Conservation (phyloP, 1,140 invertebrate species). For the Octopus sinensis region DNA sequence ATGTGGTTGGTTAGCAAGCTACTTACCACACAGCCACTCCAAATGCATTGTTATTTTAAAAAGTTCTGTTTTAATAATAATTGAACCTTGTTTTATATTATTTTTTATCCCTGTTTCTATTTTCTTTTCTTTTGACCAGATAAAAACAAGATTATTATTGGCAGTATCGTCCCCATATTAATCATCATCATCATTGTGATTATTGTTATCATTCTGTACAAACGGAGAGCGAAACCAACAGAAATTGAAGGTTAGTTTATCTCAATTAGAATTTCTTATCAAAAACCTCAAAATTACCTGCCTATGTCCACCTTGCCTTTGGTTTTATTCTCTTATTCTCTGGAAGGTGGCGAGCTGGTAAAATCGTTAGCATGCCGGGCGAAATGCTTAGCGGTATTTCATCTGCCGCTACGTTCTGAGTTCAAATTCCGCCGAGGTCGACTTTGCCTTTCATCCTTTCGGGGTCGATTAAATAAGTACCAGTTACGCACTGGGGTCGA, state of each 20-base stretch:
- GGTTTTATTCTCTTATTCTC: background rate
- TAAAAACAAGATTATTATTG: background rate
- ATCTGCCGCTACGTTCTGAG: no score
- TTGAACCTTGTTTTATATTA: background rate
- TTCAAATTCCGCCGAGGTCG: no score
- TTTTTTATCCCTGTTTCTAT: background rate
- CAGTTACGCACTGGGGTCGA: no score
- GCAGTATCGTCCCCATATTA: background rate
- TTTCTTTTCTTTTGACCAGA: background rate
- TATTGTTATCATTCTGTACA: background rate
- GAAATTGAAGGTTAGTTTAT: constrained; percentile 1
- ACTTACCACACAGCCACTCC: no score
- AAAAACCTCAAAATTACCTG: background rate
- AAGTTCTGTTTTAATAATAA: background rate
- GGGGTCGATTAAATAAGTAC: no score
- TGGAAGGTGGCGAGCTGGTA: background rate
- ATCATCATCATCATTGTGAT: background rate
- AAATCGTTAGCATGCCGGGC: background rate
- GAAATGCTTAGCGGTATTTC: background rate
- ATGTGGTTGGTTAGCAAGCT: no score
- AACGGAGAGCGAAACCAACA: background rate
- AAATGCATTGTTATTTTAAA: background rate
- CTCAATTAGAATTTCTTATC: background rate
- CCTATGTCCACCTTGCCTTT: background rate
- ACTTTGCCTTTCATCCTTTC: no score